phyloP scores from a whole-genome alignment of 2,888 invertebrate species.

The Capitulum mitella region DNA sequence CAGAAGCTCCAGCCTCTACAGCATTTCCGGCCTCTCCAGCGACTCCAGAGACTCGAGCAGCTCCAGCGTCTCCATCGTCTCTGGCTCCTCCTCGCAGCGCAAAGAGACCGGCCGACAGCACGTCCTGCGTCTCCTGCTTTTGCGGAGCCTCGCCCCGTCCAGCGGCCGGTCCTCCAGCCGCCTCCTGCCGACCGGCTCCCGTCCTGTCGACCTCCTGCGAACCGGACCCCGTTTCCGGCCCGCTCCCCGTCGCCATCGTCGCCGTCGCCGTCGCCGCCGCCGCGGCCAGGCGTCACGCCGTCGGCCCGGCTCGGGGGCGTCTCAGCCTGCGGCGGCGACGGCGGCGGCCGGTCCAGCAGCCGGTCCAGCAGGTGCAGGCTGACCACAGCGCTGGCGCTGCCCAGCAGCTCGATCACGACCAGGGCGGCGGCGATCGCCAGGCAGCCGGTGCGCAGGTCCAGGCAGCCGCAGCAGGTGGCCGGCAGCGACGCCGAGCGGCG shows the following conservation, averaged over 20 bases:
- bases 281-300: too few species aligned
- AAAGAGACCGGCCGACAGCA: too few species aligned
- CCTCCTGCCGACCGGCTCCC: not conserved
- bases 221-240: not conserved
- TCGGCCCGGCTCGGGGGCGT: too few species aligned
- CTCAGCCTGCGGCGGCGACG: not conserved
- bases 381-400: not conserved
- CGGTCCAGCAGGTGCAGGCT: not conserved
- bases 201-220: too few species aligned
- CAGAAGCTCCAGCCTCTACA: too few species aligned
- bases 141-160: not conserved
- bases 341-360: not conserved
- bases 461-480: conserved; percentile 8
- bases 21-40: too few species aligned
- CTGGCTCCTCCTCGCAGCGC: too few species aligned
- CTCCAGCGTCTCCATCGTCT: too few species aligned
- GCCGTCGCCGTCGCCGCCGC: not conserved
- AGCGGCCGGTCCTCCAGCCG: not conserved
- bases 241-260: not conserved
- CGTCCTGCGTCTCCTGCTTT: too few species aligned
- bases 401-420: not conserved
- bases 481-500: too few species aligned
- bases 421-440: not conserved
- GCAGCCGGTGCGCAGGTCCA: conserved; percentile 18
- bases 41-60: too few species aligned